Base-by-base conservation (phyloP, 1,140 invertebrate genomes). In the Sinella curviseta region DNA sequence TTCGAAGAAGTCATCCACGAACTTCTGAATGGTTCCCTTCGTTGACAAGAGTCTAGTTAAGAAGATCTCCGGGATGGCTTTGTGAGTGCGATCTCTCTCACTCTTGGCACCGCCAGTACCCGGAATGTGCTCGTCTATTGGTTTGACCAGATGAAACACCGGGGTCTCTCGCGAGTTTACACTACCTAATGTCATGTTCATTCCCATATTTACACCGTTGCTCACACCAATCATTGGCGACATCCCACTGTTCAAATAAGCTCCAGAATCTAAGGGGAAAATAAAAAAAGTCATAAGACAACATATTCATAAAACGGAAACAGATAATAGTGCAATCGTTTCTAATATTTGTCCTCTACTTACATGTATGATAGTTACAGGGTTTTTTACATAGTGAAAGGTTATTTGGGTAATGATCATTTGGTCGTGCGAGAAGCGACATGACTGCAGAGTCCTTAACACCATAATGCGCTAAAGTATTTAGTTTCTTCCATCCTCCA, bases 31-130 rank as follows among this genome's bases (percentile, higher is more conserved):
- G 8, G 96, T 98, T 26, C 96, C 96, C 88, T 97, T 97, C 0
- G 95, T 97, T 31, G 96, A 97, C 0, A 98, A 87, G 20, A 98
- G 88, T 82, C 96, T 89, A 4, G 96, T 98, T 74, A 98, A 89
- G 87, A 97, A 98, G 86, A 98, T 97, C 89, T 98, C 96, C 0
- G 96, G 95, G 83, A 98, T 97, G 8, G 94, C 94, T 90, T 96
- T 97, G 86, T 95, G 94, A 26, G 92, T 93, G 65, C 94, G 89
- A 85, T 95, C 93, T 60, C 88, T 33, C 3, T 74, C 75, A 34
- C n/a, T 34, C 26, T 55, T 81, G 20, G 77, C 84, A 81, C 75
- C 77, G 76, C 74, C 82, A 80, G 75, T 82, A 80, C 67, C 79
- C 82, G 24, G 79, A 78, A 77, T 74, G 82, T 90, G 89, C 82